Evolutionary conservation across 2,113 vertebrate genomes (phyloP).

Genomic region (Collichthys lucidus): DNA sequence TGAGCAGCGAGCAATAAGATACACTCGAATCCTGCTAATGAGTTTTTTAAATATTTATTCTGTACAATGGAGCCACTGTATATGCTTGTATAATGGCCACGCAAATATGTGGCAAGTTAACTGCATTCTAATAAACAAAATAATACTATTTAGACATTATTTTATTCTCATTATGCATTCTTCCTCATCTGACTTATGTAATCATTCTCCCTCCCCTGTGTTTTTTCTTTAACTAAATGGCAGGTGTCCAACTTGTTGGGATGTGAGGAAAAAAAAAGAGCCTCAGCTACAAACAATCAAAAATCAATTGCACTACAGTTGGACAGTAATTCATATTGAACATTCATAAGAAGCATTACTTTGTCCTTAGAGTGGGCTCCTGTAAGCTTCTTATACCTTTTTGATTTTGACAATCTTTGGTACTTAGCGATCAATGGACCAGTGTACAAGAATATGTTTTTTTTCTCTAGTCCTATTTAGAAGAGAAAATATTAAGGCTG

Average conservation of each 20-base stretch:
- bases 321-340: not conserved
- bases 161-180: not conserved
- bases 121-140: not conserved
- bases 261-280: not conserved
- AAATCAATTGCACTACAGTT: conserved; percentile 9
- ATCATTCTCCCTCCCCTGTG: not conserved
- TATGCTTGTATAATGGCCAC: not conserved
- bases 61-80: not conserved
- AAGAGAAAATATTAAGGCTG: not conserved
- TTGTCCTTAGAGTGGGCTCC: not conserved
- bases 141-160: not conserved
- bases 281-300: conserved; percentile 20
- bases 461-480: not conserved
- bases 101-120: not conserved
- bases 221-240: not conserved
- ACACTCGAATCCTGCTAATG: not conserved
- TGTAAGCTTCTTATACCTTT: not conserved
- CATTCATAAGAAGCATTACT: not conserved
- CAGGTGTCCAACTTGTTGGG: conserved; percentile 7
- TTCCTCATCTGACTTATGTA: not conserved
- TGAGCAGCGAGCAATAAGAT: not conserved
- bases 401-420: conserved; percentile 2
- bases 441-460: not conserved
- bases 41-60: not conserved
- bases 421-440: not conserved